These are phyloP conservation scores for Venusia cambrica DNA, from an alignment of 2,888 invertebrate genomes.

Conservation along the genomic window DNA sequence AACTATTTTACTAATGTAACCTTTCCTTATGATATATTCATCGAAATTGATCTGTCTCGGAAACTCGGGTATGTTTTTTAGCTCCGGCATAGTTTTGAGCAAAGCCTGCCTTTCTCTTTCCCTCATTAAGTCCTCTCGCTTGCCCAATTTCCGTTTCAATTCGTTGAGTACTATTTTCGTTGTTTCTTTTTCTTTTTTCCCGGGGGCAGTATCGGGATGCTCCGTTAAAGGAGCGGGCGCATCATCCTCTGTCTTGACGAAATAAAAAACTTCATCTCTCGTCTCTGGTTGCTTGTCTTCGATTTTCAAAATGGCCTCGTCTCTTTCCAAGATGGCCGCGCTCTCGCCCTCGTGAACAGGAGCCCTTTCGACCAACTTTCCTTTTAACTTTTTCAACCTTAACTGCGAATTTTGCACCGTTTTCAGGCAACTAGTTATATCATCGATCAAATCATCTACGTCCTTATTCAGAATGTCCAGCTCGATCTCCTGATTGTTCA, in stretches of 20 bases:
- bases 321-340: too few relatives aligned
- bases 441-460: slow-evolving; percentile 61
- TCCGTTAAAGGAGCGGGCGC: slow-evolving; percentile 26
- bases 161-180: slow-evolving; percentile 65
- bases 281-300: slow-evolving; percentile 58
- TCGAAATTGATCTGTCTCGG: slow-evolving; percentile 64
- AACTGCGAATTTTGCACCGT: slow-evolving; percentile 62
- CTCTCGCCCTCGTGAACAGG: slow-evolving; percentile 36
- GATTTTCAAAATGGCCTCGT: slow-evolving; percentile 48
- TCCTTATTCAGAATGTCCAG: slow-evolving; percentile 58
- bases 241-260: slow-evolving; percentile 65
- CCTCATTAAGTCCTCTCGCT: slow-evolving; percentile 71
- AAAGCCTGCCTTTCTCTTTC: slow-evolving; percentile 72
- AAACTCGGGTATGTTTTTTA: slow-evolving; percentile 64
- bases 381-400: slow-evolving; percentile 60
- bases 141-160: slow-evolving; percentile 65
- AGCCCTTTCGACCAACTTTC: slow-evolving; percentile 39
- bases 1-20: slow-evolving; percentile 57
- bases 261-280: slow-evolving; percentile 74
- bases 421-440: slow-evolving; percentile 53
- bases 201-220: slow-evolving; percentile 56
- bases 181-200: slow-evolving; percentile 59
- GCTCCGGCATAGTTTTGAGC: slow-evolving; percentile 69
- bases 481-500: slow-evolving; percentile 60
- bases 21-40: slow-evolving; percentile 49